Conservation (phyloP, 2,888 invertebrate species). For the Drosophila macrothrix region DNA sequence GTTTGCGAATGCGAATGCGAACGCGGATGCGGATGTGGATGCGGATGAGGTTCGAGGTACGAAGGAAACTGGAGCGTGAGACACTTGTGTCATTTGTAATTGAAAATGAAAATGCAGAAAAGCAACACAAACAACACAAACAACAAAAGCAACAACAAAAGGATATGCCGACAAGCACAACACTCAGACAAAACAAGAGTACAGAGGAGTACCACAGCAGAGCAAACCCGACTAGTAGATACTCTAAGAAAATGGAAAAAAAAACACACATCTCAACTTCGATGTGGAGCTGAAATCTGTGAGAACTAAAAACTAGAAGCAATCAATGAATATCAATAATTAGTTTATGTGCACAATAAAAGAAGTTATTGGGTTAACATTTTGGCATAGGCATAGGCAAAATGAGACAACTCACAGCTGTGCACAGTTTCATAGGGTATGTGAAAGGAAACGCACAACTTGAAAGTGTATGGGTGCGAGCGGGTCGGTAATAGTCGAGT, state of each 20-base stretch:
- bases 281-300: neutral
- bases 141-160: conserved; percentile 65
- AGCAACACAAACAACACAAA: conserved; percentile 21
- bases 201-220: neutral
- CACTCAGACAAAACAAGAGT: conserved; percentile 26
- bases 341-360: neutral
- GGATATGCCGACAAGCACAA: conserved; percentile 43
- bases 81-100: conserved; percentile 80
- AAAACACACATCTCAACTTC: neutral
- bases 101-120: conserved; percentile 77
- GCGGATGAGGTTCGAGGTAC: conserved; percentile 20
- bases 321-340: neutral
- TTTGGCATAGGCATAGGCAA: no score
- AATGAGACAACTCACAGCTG: no score
- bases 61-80: conserved; percentile 74
- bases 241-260: neutral
- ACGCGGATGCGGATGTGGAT: neutral
- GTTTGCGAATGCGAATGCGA: neutral
- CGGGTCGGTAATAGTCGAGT: conserved; percentile 12
- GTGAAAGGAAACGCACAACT: conserved; percentile 1
- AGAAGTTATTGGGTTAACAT: neutral
- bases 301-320: neutral
- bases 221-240: neutral
- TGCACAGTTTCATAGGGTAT: neutral
- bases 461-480: conserved; percentile 6